A percentile compares a stretch with the other conserved stretches of the same genome.
These are phyloP conservation scores for Axinella damicornis DNA, from an alignment of 37 sponge, comb jelly and placozoan species.

Conservation along the genomic window DNA sequence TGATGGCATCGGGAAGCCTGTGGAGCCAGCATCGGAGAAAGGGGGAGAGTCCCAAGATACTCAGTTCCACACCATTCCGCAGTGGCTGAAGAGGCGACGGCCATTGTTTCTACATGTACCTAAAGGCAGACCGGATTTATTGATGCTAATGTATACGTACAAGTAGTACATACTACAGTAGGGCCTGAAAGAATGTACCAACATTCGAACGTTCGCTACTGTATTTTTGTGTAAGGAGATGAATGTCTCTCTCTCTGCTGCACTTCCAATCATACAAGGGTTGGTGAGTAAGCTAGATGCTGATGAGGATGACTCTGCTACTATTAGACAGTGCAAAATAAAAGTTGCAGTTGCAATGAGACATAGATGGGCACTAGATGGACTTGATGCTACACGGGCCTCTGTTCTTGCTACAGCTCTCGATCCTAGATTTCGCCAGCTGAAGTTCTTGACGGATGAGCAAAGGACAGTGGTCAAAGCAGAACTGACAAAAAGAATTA, in stretches of 20 bases:
- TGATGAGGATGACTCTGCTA: neutral
- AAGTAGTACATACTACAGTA: too few species aligned
- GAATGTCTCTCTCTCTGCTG: constrained; percentile 7
- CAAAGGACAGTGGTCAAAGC: neutral
- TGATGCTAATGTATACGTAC: too few species aligned
- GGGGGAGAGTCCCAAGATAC: too few species aligned
- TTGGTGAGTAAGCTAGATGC: neutral
- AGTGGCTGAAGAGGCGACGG: too few species aligned
- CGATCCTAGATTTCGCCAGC: constrained; percentile 5
- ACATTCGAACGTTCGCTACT: too few species aligned
- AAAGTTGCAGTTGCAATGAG: constrained; percentile 10
- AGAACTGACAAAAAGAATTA: neutral
- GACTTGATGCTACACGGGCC: neutral
- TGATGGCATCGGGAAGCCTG: too few species aligned
- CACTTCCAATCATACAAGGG: neutral
- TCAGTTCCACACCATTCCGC: too few species aligned
- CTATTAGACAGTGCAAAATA: neutral
- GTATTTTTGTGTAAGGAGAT: neutral
- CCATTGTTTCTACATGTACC: too few species aligned
- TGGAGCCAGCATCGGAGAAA: too few species aligned
- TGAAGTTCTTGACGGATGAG: neutral
- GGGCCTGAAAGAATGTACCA: too few species aligned
- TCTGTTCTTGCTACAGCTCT: constrained; percentile 10
- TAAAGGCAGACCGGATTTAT: too few species aligned
- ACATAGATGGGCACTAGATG: constrained; percentile 18